These are phyloP conservation scores for Philhelius pedissequus DNA, from an alignment of 2,888 invertebrate species.

Conservation along the genomic window DNA sequence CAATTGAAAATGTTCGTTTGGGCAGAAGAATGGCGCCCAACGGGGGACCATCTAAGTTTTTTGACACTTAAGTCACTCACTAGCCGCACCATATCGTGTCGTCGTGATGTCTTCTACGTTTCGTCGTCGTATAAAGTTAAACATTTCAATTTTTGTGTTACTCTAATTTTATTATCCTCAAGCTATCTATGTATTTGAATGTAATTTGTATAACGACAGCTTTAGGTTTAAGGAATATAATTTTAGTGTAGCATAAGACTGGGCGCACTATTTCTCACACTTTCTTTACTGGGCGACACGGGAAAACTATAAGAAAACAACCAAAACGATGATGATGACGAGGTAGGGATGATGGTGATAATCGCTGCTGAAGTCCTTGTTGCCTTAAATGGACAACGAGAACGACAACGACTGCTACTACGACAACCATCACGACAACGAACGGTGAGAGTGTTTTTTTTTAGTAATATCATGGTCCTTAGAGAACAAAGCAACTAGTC, in stretches of 20 bases:
- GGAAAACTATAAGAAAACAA: conserved; percentile 44
- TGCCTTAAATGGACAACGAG: conserved; percentile 9
- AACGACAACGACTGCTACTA: conserved; percentile 1
- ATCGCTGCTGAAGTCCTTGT: conserved; percentile 4
- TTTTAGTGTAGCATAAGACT: conserved; percentile 36
- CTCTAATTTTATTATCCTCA: conserved; percentile 61
- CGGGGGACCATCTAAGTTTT: conserved; percentile 12
- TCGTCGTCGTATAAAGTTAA: conserved; percentile 14
- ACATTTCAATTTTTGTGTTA: conserved; percentile 46
- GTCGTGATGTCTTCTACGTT: not conserved
- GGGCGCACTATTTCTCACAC: conserved; percentile 8
- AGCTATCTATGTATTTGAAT: conserved; percentile 40
- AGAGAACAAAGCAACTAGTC: conserved; percentile 38
- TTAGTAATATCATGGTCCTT: not conserved
- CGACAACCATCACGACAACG: not conserved
- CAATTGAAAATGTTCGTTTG: conserved; percentile 65
- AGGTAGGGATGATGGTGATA: not conserved
- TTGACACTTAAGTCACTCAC: not conserved
- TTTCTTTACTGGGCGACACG: conserved; percentile 10
- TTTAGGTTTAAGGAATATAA: conserved; percentile 64
- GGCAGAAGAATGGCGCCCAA: conserved; percentile 34
- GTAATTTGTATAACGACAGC: conserved; percentile 67
- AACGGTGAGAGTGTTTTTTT: conserved; percentile 15
- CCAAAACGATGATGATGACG: conserved; percentile 10
- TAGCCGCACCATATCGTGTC: not conserved